These are phyloP conservation scores for Drosophila bocki DNA, from an alignment of 1,140 invertebrate genomes.

Conservation along the genomic window DNA sequence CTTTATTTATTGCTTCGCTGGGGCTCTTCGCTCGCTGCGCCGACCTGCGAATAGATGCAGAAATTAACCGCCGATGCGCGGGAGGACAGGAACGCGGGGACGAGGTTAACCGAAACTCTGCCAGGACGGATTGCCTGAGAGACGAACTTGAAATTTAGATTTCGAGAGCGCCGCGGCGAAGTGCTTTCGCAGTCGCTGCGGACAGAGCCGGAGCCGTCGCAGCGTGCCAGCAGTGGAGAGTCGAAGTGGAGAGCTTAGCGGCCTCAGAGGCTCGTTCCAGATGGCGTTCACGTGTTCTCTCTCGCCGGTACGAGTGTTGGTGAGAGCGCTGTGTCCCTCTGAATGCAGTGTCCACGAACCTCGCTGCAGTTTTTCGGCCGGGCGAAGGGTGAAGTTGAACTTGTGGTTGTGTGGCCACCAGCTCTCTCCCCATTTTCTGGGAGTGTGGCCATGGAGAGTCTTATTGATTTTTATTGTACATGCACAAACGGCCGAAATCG, in stretches of 20 bases:
- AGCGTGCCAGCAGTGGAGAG: slow-evolving; percentile 23
- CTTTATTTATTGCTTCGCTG: slow-evolving; percentile 34
- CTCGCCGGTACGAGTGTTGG: slow-evolving; percentile 28
- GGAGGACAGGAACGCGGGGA: not conserved
- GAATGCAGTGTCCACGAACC: slow-evolving; percentile 27
- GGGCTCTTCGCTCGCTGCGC: slow-evolving; percentile 34
- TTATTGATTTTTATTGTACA: slow-evolving; percentile 66
- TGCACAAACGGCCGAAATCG: slow-evolving; percentile 21
- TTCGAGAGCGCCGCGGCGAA: slow-evolving; percentile 62
- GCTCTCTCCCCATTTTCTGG: slow-evolving; percentile 19
- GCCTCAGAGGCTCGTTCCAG: slow-evolving; percentile 29
- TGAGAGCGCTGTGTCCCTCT: slow-evolving; percentile 11
- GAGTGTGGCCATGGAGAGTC: slow-evolving; percentile 39
- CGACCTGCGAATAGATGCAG: slow-evolving; percentile 47
- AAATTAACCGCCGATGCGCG: slow-evolving; percentile 38
- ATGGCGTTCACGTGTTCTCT: slow-evolving; percentile 6
- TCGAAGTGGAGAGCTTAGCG: slow-evolving; percentile 36
- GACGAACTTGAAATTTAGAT: slow-evolving; percentile 83
- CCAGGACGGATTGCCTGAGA: slow-evolving; percentile 56
- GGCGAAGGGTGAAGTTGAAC: slow-evolving; percentile 23
- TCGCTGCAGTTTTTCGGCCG: slow-evolving; percentile 27
- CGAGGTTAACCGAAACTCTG: slow-evolving; percentile 40
- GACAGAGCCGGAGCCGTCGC: not conserved
- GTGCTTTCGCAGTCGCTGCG: slow-evolving; percentile 12
- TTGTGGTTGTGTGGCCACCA: slow-evolving; percentile 37